Evolutionary conservation across 2,888 invertebrate genomes (phyloP), one percentile per base, ranked within the genome.

Genomic region (Agrotis exclamationis): DNA sequence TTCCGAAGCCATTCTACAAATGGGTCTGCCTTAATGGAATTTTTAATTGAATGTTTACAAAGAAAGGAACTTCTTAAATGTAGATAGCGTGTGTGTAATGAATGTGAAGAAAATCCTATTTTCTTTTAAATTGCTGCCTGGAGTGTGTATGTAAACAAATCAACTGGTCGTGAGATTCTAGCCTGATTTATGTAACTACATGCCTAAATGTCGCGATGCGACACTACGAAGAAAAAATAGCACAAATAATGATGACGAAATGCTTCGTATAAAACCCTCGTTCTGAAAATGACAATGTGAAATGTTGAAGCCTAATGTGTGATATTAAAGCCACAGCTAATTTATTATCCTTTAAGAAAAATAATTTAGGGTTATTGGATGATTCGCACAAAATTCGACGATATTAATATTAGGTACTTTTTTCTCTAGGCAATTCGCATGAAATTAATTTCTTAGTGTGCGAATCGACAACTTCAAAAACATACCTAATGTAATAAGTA

Each of bases 231-330:
- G 22, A 70, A 59, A 63, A n/a, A 62, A 47, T 44, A 16, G 44
- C 44, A 7, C 54, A 72, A 76, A 48, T 56, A 44, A 75, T 56
- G 54, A 48, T 67, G 54, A 72, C 56, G 66, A 48, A 44, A 44
- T 4, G 56, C 16, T 48, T 33, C 16, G 28, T 33, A 48, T 56
- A 56, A 67, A 57, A 56, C 4, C 7, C 47, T 57, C 70, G n/a
- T 51, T 44, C 28, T 59, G 39, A 22, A 57, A 13, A 70, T 63
- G 62, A 58, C 57, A 54, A 39, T 45, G 62, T 63, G 33, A 45
- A 70, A 60, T 74, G 13, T 33, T 33, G n/a, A 44, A 48, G 75
- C 45, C 56, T 24, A 54, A 28, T 66, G n/a, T 47, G 53, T n/a
- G 18, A 22, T 20, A 20, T 18, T 13, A 20, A 62, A 39, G 28